Base-by-base conservation (phyloP, 2,888 invertebrate species). In the Bimastos eiseni region DNA sequence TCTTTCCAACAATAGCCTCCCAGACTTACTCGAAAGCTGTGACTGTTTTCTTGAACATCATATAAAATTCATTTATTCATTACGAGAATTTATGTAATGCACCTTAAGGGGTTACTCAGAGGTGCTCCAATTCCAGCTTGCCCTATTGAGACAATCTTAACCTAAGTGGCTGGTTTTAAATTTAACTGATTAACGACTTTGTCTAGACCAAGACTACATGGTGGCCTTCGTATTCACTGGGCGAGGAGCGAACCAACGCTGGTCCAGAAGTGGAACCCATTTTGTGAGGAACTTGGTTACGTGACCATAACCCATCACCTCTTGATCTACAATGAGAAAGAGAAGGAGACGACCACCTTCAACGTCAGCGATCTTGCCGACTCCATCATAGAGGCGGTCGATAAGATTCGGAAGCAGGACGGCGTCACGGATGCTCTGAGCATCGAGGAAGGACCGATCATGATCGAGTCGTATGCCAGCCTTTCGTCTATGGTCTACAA, bases 381-480 rank as follows among this genome's bases (percentile, higher is more conserved):
- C 91, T 93, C 94, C 2, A 91, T 95, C 49, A 92, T 94, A 70
- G 89, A 34, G 30, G 90, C 89, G 33, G 91, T 49, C 21, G 89
- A 36, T n/a, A 89, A 88, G 89, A 38, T 44, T 37, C 44, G 90
- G 34, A 44, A 55, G 70, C 37, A 44, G 34, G 90, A 89, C 17
- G 55, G 70, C 34, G 44, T 49, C 34, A 24, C 90, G 2, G 90
- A 55, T 17, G 37, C 37, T 24, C 90, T 89, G 44, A 70, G 34
- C 5, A 44, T 90, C 89, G 93, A 93, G 5, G 94, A 95, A 90
- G 93, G 93, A 0, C 94, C 94, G 8, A 97, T 98, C 91, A 95
- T 97, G 30, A 96, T 98, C 92, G 97, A 97, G 94, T 97, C 97
- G 94, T 98, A 98, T 94, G 96, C 97, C n/a, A 97, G 97, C 15